Base-by-base conservation (phyloP, 2,888 invertebrate species). In the Vesta saturnalis region DNA sequence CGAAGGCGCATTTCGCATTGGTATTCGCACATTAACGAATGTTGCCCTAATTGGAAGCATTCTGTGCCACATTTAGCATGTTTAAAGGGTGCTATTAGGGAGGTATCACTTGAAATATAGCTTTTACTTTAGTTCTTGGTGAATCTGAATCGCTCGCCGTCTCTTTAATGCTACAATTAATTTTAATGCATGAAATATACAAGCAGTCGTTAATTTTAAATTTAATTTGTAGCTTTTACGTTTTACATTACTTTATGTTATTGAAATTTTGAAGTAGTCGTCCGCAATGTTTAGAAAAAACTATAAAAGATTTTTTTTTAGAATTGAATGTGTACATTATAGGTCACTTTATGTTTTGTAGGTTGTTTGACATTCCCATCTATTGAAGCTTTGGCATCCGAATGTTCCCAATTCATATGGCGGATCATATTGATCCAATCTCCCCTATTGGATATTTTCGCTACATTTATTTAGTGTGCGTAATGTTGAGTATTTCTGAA, bases 1-100 rank as follows among this genome's bases (percentile, higher is more conserved):
- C 55, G 69, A 46, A 60, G 60, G 74, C 74, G 71, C 75, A 64
- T 58, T 58, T 58, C 64, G 78, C 78, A 79, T 79, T 76, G 77
- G 77, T 78, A 79, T 81, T 80, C 70, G 60, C 63, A 64, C 66
- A 70, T 70, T 67, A 69, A 65, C 66, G 70, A 60, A 69, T 69
- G 60, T 59, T 59, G 66, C 63, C 63, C 64, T 70, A 70, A 70
- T 70, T 70, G 63, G 70, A 63, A 49, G 70, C 66, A 60, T 67
- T 70, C 60, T 60, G 57, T 62, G 70, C 60, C 66, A 63, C 70
- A 70, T 70, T 70, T 70, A 67, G 56, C 59, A 67, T 70, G 63
- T 66, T 67, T 64, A 70, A 69, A 62, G 61, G 65, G 60, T 58
- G 59, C 65, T 66, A 58, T 62, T 69, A 58, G 62, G 66, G 69